These are phyloP conservation scores for Lymantria dispar DNA, from an alignment of 2,888 invertebrate genomes.

Conservation along the genomic window DNA sequence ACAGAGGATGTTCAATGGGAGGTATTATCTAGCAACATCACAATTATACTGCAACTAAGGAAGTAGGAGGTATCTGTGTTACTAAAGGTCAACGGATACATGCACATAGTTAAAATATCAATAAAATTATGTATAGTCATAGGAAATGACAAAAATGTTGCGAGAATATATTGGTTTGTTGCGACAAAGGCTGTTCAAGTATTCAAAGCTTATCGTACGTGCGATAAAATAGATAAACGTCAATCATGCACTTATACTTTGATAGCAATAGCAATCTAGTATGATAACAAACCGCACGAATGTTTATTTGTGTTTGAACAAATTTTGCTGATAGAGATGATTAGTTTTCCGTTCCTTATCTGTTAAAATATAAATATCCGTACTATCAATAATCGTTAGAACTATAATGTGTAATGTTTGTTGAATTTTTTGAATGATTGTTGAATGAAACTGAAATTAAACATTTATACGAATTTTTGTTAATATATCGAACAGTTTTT, in stretches of 20 bases:
- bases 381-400: background rate
- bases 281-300: constrained; percentile 36
- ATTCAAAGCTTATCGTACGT: constrained; percentile 16
- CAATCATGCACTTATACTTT: constrained; percentile 27
- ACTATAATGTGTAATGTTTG: too few relatives aligned
- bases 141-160: constrained; percentile 17
- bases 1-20: background rate
- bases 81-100: constrained; percentile 30
- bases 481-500: too few relatives aligned
- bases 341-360: constrained; percentile 11
- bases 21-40: background rate
- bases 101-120: constrained; percentile 29
- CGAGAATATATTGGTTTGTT: constrained; percentile 19
- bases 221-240: constrained; percentile 27
- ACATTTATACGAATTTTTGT: too few relatives aligned
- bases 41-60: constrained; percentile 1
- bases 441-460: too few relatives aligned
- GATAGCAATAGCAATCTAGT: constrained; percentile 36
- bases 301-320: constrained; percentile 31
- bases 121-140: constrained; percentile 16
- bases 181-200: constrained; percentile 28
- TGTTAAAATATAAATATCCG: background rate
- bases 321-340: constrained; percentile 31
- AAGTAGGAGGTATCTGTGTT: constrained; percentile 21
- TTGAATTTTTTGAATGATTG: too few relatives aligned